Evolutionary conservation across 2,888 invertebrate species (phyloP).

Genomic region (Lasius platythorax): DNA sequence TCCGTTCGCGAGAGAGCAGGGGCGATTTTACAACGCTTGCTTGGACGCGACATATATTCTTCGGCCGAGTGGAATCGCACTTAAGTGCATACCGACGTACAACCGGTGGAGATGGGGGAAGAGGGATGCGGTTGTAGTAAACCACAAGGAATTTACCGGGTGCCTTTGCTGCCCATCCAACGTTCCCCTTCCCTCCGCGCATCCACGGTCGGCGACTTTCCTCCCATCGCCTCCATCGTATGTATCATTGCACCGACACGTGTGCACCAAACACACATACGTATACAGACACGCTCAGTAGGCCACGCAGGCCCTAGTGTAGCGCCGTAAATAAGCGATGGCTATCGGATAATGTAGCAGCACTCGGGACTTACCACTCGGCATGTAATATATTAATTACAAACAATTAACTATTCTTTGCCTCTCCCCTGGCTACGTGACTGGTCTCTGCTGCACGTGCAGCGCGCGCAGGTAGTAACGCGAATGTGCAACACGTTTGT

Average conservation of each 20-base stretch:
- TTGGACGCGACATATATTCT: constrained; percentile 60
- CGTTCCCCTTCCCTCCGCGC: constrained; percentile 24
- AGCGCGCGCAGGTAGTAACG: constrained; percentile 6
- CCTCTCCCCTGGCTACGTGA: constrained; percentile 65
- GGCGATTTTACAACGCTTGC: constrained; percentile 57
- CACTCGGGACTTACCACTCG: constrained; percentile 76
- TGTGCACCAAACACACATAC: background rate
- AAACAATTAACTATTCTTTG: constrained; percentile 83
- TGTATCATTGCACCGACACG: constrained; percentile 8
- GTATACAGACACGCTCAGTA: constrained; percentile 32
- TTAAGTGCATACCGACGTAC: constrained; percentile 68
- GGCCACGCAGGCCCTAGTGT: constrained; percentile 48
- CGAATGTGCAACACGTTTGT: constrained; percentile 20
- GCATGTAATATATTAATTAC: constrained; percentile 84
- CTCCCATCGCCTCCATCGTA: constrained; percentile 5
- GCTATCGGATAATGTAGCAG: constrained; percentile 79
- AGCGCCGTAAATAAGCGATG: constrained; percentile 78
- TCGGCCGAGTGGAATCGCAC: constrained; percentile 63
- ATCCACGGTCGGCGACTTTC: constrained; percentile 3
- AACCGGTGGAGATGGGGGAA: constrained; percentile 16
- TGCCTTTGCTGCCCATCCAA: constrained; percentile 56
- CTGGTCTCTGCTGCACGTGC: constrained; percentile 40
- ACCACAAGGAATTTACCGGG: constrained; percentile 69
- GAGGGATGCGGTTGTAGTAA: constrained; percentile 66
- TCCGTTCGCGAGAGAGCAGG: constrained; percentile 18